phyloP scores from a whole-genome alignment of 2,113 vertebrate species.

The Microtus pennsylvanicus region DNA sequence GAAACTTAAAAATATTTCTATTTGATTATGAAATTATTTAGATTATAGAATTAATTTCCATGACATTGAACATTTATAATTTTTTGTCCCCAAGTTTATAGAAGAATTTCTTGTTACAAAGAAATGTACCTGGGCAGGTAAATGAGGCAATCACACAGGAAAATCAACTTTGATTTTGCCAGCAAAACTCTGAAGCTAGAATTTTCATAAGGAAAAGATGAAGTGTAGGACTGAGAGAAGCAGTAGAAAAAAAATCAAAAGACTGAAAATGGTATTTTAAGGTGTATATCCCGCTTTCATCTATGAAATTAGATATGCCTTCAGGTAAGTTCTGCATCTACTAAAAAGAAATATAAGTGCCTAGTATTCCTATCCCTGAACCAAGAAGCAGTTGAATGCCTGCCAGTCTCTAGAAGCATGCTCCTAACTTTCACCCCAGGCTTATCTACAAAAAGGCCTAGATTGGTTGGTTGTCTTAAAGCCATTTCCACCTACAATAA shows the following conservation, averaged over 20 bases:
- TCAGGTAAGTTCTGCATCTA: background rate
- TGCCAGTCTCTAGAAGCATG: background rate
- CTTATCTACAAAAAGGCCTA: background rate
- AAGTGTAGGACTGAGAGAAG: too few species aligned
- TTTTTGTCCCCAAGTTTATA: background rate
- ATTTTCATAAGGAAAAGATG: background rate
- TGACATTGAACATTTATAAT: background rate
- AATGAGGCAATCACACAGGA: background rate
- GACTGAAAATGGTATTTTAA: background rate
- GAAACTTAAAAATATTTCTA: background rate
- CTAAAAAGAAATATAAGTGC: background rate
- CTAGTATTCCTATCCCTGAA: rapidly evolving
- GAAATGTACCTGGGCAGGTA: background rate
- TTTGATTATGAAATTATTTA: background rate
- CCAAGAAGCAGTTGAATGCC: background rate
- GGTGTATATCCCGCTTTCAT: background rate
- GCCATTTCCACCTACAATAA: background rate
- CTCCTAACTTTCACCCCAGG: background rate
- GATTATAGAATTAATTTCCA: background rate
- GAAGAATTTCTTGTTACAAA: background rate
- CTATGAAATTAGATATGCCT: background rate
- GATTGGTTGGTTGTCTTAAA: background rate
- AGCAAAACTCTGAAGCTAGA: background rate
- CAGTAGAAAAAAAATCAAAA: background rate
- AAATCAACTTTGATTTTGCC: background rate